A percentile compares a stretch with the other conserved stretches of the same genome.
phyloP scores from a whole-genome alignment of 2,888 invertebrate genomes.

The Patella caerulea region DNA sequence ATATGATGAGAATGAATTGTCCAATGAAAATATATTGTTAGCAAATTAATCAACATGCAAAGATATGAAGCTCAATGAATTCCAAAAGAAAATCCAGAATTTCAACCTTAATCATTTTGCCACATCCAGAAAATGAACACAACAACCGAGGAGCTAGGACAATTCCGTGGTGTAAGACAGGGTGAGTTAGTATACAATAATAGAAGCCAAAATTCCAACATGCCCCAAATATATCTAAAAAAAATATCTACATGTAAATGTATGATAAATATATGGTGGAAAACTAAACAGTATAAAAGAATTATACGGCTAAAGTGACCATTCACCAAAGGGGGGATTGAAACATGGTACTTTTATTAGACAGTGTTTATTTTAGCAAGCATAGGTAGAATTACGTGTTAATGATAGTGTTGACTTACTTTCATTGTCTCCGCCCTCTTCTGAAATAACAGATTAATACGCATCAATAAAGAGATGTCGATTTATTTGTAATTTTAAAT shows the following conservation, averaged over 20 bases:
- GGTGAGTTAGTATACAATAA: background rate
- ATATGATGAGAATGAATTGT: no score
- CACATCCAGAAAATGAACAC: no score
- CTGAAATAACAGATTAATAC: constrained; percentile 2
- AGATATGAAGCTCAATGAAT: no score
- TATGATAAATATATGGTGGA: no score
- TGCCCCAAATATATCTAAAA: background rate
- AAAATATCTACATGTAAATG: no score
- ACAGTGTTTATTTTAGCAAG: constrained; percentile 1
- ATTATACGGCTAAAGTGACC: background rate
- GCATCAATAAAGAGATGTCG: background rate
- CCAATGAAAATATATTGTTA: no score
- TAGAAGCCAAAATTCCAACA: constrained; percentile 1
- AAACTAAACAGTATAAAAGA: no score
- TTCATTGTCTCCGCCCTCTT: constrained; percentile 6
- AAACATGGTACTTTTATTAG: background rate
- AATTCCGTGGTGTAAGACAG: background rate
- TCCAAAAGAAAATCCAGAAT: background rate
- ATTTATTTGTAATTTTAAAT: no score
- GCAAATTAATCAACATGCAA: no score
- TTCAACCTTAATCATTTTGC: background rate
- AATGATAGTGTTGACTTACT: constrained; percentile 5
- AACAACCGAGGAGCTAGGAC: no score
- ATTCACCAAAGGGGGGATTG: background rate
- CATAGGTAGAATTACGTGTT: background rate